Evolutionary conservation across 1,140 invertebrate genomes (phyloP).

Genomic region (Zeugodacus cucurbitae): DNA sequence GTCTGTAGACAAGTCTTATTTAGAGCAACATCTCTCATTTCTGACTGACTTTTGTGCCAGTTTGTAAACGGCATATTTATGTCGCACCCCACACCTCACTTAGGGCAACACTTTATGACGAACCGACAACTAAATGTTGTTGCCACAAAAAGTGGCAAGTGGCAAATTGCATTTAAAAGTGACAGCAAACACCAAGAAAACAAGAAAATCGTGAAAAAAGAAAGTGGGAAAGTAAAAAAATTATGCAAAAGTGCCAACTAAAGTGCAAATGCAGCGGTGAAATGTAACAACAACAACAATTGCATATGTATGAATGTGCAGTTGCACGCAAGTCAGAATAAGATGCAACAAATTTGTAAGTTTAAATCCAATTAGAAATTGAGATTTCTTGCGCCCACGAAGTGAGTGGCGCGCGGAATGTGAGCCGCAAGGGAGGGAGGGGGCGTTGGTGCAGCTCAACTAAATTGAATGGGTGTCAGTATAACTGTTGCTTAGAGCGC

Average conservation of each 20-base stretch:
- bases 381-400: conserved; percentile 28
- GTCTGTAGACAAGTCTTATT: too few species aligned
- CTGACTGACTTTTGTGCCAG: not conserved
- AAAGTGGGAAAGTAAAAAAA: not conserved
- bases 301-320: not conserved
- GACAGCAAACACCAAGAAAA: not conserved
- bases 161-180: conserved; percentile 4
- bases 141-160: conserved; percentile 12
- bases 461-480: conserved; percentile 7
- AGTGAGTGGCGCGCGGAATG: not conserved
- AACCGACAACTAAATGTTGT: not conserved
- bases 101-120: not conserved
- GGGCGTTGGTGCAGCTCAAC: not conserved
- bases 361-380: conserved; percentile 38
- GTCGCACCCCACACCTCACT: not conserved
- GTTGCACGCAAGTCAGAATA: not conserved
- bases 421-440: not conserved
- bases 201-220: not conserved
- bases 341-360: not conserved
- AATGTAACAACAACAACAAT: not conserved
- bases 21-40: not conserved
- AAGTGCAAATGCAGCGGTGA: not conserved
- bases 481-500: not conserved
- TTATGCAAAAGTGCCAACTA: not conserved
- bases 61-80: not conserved